Conservation (phyloP, 2,888 invertebrate genomes). For the Tetheella fluctuosa region DNA sequence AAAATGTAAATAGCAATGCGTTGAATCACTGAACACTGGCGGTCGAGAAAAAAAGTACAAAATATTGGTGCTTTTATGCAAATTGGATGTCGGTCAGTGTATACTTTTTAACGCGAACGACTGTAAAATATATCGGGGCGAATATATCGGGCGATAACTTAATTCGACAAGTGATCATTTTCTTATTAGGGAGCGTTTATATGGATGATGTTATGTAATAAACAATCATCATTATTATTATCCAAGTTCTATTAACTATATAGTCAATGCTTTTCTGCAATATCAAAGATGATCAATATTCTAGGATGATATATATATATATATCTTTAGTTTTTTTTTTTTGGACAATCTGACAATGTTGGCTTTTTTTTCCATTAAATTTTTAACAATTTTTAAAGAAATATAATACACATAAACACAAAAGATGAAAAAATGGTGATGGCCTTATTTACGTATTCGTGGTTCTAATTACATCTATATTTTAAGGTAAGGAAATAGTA, state of each 20-base stretch:
- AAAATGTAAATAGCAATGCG: slow-evolving; percentile 38
- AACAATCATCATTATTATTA: neutral
- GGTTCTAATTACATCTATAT: no score
- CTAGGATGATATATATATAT: no score
- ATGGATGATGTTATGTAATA: slow-evolving; percentile 36
- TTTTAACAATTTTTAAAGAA: no score
- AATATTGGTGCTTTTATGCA: slow-evolving; percentile 30
- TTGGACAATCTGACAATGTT: no score
- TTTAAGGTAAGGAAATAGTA: no score
- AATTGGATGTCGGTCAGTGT: slow-evolving; percentile 28
- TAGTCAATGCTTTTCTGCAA: no score
- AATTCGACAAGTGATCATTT: slow-evolving; percentile 47
- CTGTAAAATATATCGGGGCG: slow-evolving; percentile 28
- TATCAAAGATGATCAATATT: no score
- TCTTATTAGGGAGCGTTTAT: slow-evolving; percentile 36
- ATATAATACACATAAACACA: no score
- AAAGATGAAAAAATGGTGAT: no score
- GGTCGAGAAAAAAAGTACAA: slow-evolving; percentile 20
- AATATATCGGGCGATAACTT: slow-evolving; percentile 25
- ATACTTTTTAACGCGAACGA: slow-evolving; percentile 25
- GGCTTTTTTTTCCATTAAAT: no score
- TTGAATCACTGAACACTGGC: slow-evolving; percentile 17
- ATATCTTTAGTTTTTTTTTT: no score
- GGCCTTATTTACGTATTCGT: no score
- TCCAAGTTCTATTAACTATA: neutral